These are phyloP conservation scores for Eulemur macaco DNA, from an alignment of 2,113 vertebrate species.

Conservation along the genomic window DNA sequence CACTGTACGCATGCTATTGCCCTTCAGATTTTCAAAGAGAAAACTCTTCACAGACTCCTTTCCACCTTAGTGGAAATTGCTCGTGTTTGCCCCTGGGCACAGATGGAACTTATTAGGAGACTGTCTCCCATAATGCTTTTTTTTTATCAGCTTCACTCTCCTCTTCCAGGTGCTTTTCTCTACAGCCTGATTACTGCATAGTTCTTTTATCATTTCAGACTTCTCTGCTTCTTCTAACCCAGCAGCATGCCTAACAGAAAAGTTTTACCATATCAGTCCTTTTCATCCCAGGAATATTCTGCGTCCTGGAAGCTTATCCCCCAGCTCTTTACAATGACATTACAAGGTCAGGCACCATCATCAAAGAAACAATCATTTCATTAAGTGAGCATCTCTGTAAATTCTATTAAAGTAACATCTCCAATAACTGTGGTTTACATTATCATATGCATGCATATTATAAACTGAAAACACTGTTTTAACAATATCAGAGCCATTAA, in stretches of 20 bases:
- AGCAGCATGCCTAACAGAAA: not conserved
- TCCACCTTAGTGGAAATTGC: not conserved
- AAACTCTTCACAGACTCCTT: not conserved
- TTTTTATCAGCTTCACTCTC: not conserved
- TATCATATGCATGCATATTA: not conserved
- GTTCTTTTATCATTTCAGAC: not conserved
- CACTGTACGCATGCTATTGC: not conserved
- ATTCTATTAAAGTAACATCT: not conserved
- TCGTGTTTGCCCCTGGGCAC: not conserved
- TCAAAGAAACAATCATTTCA: not conserved
- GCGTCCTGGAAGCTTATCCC: not conserved
- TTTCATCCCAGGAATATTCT: not conserved
- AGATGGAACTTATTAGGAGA: not conserved
- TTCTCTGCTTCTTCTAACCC: not conserved
- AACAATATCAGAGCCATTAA: slow-evolving; percentile 14
- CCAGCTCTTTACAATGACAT: not conserved
- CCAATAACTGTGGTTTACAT: not conserved
- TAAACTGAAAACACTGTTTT: not conserved
- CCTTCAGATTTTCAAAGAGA: slow-evolving; percentile 57
- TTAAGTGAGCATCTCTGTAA: not conserved
- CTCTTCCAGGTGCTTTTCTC: not conserved
- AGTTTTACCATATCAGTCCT: not conserved
- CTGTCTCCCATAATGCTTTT: not conserved
- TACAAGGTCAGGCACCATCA: not conserved
- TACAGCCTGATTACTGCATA: not conserved